Conservation (phyloP, 2,113 vertebrate genomes). For the Nannospalax galili region DNA sequence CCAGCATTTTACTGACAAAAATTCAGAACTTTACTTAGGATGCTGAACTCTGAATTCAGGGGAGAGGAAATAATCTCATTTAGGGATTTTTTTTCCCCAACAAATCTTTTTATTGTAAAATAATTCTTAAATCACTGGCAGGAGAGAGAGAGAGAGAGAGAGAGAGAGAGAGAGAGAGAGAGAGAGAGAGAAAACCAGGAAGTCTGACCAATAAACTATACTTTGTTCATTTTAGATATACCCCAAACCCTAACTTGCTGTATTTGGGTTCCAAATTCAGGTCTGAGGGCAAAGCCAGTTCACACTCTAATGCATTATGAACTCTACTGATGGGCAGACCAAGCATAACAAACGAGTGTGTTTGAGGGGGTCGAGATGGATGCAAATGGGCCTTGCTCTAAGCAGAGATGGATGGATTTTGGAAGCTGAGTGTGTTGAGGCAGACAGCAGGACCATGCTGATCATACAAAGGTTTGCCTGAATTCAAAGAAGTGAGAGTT, state of each 20-base stretch:
- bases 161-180: too few relatives aligned
- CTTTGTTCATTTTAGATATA: background rate
- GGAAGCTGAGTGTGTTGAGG: background rate
- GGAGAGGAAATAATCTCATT: background rate
- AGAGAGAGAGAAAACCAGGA: background rate
- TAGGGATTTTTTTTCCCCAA: background rate
- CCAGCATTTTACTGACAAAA: background rate
- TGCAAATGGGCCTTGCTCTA: rapidly evolving
- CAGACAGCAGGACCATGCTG: background rate
- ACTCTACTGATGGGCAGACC: constrained; percentile 57
- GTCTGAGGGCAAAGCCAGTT: background rate
- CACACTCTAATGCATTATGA: constrained; percentile 54
- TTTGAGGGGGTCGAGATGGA: constrained; percentile 9
- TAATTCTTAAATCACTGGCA: background rate
- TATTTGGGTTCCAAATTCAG: background rate
- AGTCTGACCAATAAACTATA: background rate
- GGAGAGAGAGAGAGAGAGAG: background rate
- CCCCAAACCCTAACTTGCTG: constrained; percentile 38
- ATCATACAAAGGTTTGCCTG: background rate
- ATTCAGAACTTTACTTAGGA: background rate
- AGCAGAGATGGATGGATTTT: too few relatives aligned
- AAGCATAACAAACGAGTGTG: constrained; percentile 52
- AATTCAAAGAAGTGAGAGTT: background rate
- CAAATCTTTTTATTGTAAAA: background rate
- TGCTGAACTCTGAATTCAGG: background rate